Conservation (phyloP, 2,797 vertebrate species). For the Furcifer pardalis region DNA sequence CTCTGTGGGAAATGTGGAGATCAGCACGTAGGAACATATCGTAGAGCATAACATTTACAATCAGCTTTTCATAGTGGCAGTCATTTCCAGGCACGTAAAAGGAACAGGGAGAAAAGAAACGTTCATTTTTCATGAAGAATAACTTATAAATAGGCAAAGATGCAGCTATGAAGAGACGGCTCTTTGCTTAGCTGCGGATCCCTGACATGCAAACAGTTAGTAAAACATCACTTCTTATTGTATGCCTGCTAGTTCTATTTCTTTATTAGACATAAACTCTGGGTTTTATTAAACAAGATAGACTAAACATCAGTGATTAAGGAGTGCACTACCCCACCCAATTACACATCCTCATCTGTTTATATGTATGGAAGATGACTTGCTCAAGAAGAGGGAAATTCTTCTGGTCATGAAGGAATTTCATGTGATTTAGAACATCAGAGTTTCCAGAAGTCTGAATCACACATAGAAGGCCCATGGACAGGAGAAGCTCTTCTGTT, state of each 20-base stretch:
- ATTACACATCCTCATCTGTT: background rate
- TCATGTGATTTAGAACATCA: background rate
- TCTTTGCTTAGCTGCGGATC: background rate
- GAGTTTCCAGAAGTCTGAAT: background rate
- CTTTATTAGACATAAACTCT: background rate
- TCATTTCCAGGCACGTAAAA: background rate
- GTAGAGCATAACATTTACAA: background rate
- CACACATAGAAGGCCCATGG: background rate
- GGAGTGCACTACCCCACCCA: background rate
- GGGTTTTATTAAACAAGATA: background rate
- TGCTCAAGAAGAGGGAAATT: background rate
- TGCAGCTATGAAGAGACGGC: background rate
- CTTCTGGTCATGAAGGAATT: background rate
- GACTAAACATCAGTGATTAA: background rate
- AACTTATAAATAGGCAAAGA: background rate
- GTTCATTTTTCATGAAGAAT: background rate
- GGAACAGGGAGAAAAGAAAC: background rate
- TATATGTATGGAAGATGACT: background rate
- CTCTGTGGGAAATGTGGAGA: background rate
- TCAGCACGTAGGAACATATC: background rate
- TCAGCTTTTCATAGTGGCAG: background rate
- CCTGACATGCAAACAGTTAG: background rate
- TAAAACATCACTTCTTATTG: background rate
- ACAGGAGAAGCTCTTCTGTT: background rate
- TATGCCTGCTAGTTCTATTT: background rate